These are phyloP conservation scores for Caenorhabditis wallacei DNA, from an alignment of 2,888 invertebrate species.

Conservation along the genomic window DNA sequence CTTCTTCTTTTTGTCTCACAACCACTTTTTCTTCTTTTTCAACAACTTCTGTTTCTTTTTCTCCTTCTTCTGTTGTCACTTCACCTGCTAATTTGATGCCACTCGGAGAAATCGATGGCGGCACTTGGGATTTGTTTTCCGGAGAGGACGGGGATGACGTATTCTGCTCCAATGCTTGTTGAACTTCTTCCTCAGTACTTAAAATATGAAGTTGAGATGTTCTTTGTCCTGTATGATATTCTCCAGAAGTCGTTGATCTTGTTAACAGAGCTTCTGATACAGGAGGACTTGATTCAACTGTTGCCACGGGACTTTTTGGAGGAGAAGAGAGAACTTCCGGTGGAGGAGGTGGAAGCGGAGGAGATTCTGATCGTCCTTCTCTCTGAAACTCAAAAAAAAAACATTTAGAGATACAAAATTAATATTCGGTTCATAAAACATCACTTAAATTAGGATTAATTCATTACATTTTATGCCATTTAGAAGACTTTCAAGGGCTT, in stretches of 20 bases:
- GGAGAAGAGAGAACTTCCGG: slow-evolving; percentile 59
- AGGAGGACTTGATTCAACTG: slow-evolving; percentile 34
- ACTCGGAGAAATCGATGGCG: slow-evolving; percentile 62
- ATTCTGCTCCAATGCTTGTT: slow-evolving; percentile 35
- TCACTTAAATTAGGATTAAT: not conserved
- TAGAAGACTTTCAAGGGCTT: not conserved
- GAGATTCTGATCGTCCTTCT: slow-evolving; percentile 53
- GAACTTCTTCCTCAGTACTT: slow-evolving; percentile 61
- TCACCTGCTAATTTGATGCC: slow-evolving; percentile 54
- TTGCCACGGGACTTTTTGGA: slow-evolving; percentile 44
- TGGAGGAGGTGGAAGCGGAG: slow-evolving; percentile 63
- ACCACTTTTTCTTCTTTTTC: slow-evolving; percentile 11
- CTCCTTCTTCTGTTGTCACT: slow-evolving; percentile 22
- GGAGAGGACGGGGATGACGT: slow-evolving; percentile 52
- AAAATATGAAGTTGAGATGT: slow-evolving; percentile 61
- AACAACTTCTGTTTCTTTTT: slow-evolving; percentile 21
- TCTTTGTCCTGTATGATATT: slow-evolving; percentile 37
- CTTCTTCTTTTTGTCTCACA: not conserved
- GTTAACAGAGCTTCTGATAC: slow-evolving; percentile 17
- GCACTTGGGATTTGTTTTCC: slow-evolving; percentile 60
- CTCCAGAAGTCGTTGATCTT: slow-evolving; percentile 19
- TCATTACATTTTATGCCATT: not conserved
- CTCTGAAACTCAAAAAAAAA: slow-evolving; percentile 16
- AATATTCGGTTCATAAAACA: not conserved
- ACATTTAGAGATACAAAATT: not conserved